Evolutionary conservation across 1,140 invertebrate species (phyloP).

Genomic region (Diuraphis noxia): DNA sequence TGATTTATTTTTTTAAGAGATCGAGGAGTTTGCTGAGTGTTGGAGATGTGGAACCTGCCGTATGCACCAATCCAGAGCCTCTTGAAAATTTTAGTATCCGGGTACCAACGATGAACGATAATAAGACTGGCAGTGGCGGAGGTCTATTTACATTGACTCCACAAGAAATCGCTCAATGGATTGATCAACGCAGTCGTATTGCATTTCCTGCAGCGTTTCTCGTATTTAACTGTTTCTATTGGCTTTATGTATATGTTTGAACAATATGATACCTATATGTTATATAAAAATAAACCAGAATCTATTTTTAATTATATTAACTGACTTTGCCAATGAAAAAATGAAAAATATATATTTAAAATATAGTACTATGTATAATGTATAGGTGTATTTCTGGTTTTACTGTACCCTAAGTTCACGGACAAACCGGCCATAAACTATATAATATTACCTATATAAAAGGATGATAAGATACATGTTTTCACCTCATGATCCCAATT

Average conservation of each 20-base stretch:
- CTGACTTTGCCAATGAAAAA: too few relatives aligned
- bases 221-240: conserved; percentile 82
- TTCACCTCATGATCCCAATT: too few relatives aligned
- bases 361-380: too few relatives aligned
- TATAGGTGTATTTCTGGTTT: too few relatives aligned
- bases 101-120: conserved; percentile 25
- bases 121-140: conserved; percentile 52
- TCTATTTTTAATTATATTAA: background rate
- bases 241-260: conserved; percentile 75
- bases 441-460: too few relatives aligned
- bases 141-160: conserved; percentile 82
- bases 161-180: conserved; percentile 83
- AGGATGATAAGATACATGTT: too few relatives aligned
- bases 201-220: conserved; percentile 78
- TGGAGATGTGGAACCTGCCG: background rate
- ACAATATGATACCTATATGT: background rate
- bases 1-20: conserved; percentile 30
- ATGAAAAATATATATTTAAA: too few relatives aligned
- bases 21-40: background rate
- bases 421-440: too few relatives aligned
- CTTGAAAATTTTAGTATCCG: conserved; percentile 27
- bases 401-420: too few relatives aligned
- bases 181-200: conserved; percentile 77
- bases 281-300: background rate
- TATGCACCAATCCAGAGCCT: conserved; percentile 36